phyloP scores from a whole-genome alignment of 2,797 vertebrate genomes.

The Phataginus tetradactyla region DNA sequence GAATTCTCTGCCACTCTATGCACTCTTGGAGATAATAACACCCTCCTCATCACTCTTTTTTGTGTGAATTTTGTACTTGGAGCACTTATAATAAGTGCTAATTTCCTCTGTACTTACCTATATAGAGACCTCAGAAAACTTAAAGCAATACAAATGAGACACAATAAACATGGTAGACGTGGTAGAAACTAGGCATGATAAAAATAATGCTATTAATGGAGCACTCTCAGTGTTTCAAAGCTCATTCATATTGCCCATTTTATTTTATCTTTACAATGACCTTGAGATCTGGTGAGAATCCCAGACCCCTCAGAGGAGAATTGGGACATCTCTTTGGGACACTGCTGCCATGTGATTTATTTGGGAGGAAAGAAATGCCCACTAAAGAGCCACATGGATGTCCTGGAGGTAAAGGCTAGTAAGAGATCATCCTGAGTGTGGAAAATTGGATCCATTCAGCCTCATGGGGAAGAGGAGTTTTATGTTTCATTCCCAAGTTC shows the following conservation, averaged over 20 bases:
- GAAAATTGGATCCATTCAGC: slow-evolving; percentile 61
- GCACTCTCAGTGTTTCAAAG: not conserved
- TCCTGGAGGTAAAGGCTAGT: not conserved
- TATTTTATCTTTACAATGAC: not conserved
- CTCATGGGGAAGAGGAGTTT: slow-evolving; percentile 66
- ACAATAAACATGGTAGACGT: accelerated
- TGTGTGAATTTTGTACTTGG: not conserved
- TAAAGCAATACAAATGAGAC: not conserved
- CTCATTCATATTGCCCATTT: accelerated
- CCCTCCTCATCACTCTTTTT: not conserved
- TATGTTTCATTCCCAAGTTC: slow-evolving; percentile 75
- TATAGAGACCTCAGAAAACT: not conserved
- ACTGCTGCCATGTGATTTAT: not conserved
- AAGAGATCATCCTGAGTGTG: slow-evolving; percentile 13
- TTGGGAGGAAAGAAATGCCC: slow-evolving; percentile 2
- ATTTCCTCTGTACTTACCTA: not conserved
- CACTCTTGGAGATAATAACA: not conserved
- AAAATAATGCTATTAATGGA: not conserved
- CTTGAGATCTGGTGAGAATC: not conserved
- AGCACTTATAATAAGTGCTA: not conserved
- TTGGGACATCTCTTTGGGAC: not conserved
- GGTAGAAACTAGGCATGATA: not conserved
- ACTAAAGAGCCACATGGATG: slow-evolving; percentile 10
- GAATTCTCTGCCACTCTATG: not conserved
- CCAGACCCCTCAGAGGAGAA: not conserved